Base-by-base conservation (phyloP, 2,113 vertebrate species). In the Rattus rattus region DNA sequence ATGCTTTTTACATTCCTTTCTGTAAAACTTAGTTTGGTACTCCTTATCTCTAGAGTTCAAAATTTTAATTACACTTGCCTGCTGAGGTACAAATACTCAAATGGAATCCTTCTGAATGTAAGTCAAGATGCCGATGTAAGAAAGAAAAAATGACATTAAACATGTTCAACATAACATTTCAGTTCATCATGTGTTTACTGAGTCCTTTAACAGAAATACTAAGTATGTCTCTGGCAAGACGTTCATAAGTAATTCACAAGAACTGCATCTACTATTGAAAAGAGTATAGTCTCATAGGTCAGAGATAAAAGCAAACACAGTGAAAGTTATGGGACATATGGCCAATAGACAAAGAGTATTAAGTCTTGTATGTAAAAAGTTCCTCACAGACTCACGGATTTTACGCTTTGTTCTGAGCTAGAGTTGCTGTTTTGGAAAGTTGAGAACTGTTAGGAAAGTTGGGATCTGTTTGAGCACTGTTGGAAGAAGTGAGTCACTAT, bases 1-100 rank as follows among this genome's bases (percentile, higher is more conserved):
- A 96, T 65, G 7, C 11, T 90, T 96, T 91, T 88, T 89, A 92
- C 72, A 83, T 43, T 88, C 81, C 36, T 87, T 89, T 98, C 95
- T 69, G 80, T 76, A 97, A 97, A 91, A 39, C 33, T 96, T 61
- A 54, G 24, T 96, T 96, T 56, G 61, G 24, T 96, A 94, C 14
- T 92, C 70, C 77, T 97, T 59, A 0, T 0, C 49, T 56, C 69
- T 86, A 54, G 33, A 97, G 75, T 96, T 94, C 85, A 59, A 73
- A 0, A 72, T 89, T 88, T 85, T 83, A 91, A 81, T 77, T 97
- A 89, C 33, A 39, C 52, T 49, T 87, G 88, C 97, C 90, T 97
- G 90, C 5, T 9, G 96, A 94, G 85, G 93, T 86, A 85, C n/a
- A 92, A 93, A 90, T 90, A 67, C 10, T 81, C 16, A 69, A 97